phyloP scores from a whole-genome alignment of 2,113 vertebrate species.

The Alligator mississippiensis region DNA sequence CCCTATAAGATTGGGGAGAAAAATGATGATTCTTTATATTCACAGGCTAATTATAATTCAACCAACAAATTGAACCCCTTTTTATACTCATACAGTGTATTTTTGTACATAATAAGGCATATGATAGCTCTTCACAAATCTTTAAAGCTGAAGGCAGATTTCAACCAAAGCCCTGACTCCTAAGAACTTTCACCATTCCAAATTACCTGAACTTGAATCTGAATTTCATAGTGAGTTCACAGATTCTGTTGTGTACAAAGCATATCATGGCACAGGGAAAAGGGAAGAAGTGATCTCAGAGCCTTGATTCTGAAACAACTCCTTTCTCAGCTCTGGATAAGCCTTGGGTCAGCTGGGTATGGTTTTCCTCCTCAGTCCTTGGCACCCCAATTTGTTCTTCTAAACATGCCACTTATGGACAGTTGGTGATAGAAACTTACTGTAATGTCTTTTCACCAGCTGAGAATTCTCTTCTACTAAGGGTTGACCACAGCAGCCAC shows the following conservation, averaged over 20 bases:
- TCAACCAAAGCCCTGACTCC: background rate
- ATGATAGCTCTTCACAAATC: background rate
- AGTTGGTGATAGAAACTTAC: background rate
- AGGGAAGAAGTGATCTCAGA: background rate
- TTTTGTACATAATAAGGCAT: background rate
- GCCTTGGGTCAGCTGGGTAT: background rate
- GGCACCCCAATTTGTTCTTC: background rate
- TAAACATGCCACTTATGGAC: background rate
- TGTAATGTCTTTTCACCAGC: background rate
- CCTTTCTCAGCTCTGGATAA: background rate
- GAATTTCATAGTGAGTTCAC: background rate
- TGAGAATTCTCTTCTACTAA: background rate
- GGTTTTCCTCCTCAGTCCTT: background rate
- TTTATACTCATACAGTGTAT: conserved; percentile 6
- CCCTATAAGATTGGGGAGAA: conserved; percentile 18
- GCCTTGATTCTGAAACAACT: background rate
- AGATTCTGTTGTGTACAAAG: background rate
- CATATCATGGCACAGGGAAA: background rate
- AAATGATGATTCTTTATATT: conserved; percentile 24
- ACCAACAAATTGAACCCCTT: background rate
- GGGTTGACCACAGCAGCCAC: background rate
- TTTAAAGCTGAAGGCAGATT: background rate
- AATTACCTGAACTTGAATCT: background rate
- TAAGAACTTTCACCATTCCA: background rate
- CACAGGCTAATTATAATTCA: conserved; percentile 46